phyloP scores from a whole-genome alignment of 2,888 invertebrate species.

The Calliphora vomitoria region DNA sequence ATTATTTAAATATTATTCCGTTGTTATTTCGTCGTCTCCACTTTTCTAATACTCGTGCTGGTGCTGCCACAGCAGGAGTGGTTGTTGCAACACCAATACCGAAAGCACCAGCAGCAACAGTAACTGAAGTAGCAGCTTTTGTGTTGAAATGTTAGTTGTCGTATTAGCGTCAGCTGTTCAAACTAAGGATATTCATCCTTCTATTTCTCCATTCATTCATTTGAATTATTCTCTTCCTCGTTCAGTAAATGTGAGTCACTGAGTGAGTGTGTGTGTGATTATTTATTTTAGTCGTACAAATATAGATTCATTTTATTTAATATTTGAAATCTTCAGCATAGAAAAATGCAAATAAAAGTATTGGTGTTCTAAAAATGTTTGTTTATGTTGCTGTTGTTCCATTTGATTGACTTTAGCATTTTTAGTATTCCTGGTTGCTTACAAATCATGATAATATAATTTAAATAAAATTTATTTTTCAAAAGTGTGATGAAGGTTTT shows the following conservation, averaged over 20 bases:
- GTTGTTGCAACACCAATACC: background rate
- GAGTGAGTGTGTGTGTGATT: background rate
- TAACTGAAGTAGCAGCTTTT: constrained; percentile 39
- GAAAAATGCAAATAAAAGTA: constrained; percentile 41
- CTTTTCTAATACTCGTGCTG: constrained; percentile 13
- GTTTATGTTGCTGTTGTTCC: constrained; percentile 6
- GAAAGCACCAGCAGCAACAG: background rate
- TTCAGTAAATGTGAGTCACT: background rate
- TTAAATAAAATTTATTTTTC: constrained; percentile 25
- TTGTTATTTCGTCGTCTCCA: constrained; percentile 15
- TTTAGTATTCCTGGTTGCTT: constrained; percentile 32
- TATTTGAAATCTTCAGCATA: constrained; percentile 43
- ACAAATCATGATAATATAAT: constrained; percentile 39
- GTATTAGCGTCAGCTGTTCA: constrained; percentile 71
- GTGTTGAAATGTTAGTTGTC: constrained; percentile 67
- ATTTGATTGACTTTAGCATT: constrained; percentile 47
- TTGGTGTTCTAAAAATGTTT: background rate
- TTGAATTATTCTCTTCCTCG: background rate
- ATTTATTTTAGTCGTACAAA: constrained; percentile 48
- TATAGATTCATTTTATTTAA: constrained; percentile 53
- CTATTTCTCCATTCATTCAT: constrained; percentile 37
- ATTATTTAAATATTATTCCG: constrained; percentile 43
- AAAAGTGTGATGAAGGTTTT: constrained; percentile 25
- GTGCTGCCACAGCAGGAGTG: background rate
- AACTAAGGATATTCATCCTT: constrained; percentile 53